Percentiles rank a stretch among this genome's conserved stretches.
Evolutionary conservation across 2,113 vertebrate species (phyloP).

Genomic region (Crotalus horridus): DNA sequence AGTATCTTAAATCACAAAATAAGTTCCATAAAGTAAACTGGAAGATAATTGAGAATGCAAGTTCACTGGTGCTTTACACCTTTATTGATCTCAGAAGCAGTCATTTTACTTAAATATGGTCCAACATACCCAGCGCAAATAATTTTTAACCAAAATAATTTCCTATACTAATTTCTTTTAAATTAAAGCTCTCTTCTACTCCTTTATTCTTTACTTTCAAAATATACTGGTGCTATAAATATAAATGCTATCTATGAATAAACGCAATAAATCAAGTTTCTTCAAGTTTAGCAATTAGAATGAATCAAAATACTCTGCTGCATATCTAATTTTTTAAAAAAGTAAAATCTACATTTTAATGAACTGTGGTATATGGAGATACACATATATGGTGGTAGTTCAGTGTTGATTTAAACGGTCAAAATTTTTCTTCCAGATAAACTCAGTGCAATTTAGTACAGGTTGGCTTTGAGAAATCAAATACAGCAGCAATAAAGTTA

Average conservation of each 20-base stretch:
- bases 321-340: constrained; percentile 34
- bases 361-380: constrained; percentile 49
- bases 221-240: constrained; percentile 75
- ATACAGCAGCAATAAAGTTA: constrained; percentile 84
- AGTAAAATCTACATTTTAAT: constrained; percentile 39
- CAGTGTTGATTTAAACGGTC: constrained; percentile 65
- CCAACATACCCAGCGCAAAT: constrained; percentile 82
- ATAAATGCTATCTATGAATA: constrained; percentile 74
- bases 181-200: constrained; percentile 78
- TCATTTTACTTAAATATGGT: constrained; percentile 74
- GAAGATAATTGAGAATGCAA: constrained; percentile 71
- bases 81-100: constrained; percentile 69
- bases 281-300: constrained; percentile 73
- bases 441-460: constrained; percentile 86
- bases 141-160: constrained; percentile 80
- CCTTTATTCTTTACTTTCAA: constrained; percentile 60
- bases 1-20: constrained; percentile 85
- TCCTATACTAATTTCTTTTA: constrained; percentile 73
- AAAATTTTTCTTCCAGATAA: constrained; percentile 73
- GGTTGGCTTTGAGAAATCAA: constrained; percentile 74
- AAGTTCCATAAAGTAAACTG: constrained; percentile 76
- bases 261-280: constrained; percentile 65
- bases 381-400: constrained; percentile 56
- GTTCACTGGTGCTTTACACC: constrained; percentile 67
- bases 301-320: constrained; percentile 51